phyloP scores from a whole-genome alignment of 2,113 vertebrate species.

The Myotis lucifugus region DNA sequence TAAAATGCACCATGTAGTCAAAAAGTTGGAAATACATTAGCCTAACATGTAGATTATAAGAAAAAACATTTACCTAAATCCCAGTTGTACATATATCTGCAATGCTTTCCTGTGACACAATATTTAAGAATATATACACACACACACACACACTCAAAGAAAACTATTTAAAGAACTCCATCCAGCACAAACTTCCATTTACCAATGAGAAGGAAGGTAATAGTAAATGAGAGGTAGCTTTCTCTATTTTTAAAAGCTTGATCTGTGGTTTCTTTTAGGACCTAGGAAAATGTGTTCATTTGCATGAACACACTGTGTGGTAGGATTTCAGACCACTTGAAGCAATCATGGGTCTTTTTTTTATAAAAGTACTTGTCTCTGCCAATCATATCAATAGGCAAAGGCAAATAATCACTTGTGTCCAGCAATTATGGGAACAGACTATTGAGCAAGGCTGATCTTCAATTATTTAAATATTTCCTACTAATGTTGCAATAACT shows the following conservation, averaged over 20 bases:
- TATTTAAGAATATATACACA: neutral
- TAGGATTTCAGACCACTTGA: neutral
- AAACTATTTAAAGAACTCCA: slow-evolving; percentile 10
- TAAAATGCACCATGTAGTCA: neutral
- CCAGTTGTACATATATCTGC: neutral
- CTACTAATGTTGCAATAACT: neutral
- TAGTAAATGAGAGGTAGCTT: neutral
- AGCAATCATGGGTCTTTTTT: neutral
- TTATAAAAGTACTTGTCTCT: neutral
- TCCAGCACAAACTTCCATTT: neutral
- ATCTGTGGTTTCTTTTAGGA: neutral
- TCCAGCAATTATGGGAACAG: neutral
- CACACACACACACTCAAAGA: neutral
- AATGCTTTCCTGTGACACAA: neutral
- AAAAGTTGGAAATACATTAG: slow-evolving; percentile 26
- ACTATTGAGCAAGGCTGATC: neutral
- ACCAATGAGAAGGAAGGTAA: neutral
- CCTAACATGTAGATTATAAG: neutral
- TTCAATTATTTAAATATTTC: slow-evolving; percentile 12
- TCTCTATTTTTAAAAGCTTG: neutral
- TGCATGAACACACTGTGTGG: neutral
- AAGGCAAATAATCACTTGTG: neutral
- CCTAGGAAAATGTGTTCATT: neutral
- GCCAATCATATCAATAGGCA: neutral
- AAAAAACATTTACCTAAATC: neutral